phyloP scores from a whole-genome alignment of 2,888 invertebrate species.

The Torymus aiolomorphi region DNA sequence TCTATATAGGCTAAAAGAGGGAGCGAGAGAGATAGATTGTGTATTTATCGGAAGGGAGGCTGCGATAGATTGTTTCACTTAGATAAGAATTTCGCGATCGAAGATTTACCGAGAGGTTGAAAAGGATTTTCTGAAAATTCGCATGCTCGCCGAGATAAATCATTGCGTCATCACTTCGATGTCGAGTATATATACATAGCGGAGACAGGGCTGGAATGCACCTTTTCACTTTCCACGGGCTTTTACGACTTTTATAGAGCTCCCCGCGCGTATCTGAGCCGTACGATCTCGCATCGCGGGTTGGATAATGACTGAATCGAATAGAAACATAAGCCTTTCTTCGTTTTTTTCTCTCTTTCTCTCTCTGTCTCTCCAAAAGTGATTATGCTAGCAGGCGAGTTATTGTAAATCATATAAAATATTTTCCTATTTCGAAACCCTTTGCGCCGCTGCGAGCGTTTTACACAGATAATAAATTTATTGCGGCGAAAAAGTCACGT shows the following conservation, averaged over 20 bases:
- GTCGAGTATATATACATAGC: neutral
- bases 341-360: slow-evolving; percentile 9
- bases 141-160: neutral
- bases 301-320: slow-evolving; percentile 12
- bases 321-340: slow-evolving; percentile 48
- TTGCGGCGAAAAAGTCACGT: slow-evolving; percentile 32
- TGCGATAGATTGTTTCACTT: slow-evolving; percentile 33
- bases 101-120: slow-evolving; percentile 7
- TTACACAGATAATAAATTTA: slow-evolving; percentile 38
- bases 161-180: slow-evolving; percentile 1
- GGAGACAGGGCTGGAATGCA: slow-evolving; percentile 21
- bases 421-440: slow-evolving; percentile 43
- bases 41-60: slow-evolving; percentile 23
- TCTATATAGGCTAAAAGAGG: neutral
- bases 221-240: slow-evolving; percentile 38
- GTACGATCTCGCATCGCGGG: slow-evolving; percentile 16
- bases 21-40: neutral
- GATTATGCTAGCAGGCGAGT: neutral
- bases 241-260: slow-evolving; percentile 27
- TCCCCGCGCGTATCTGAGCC: slow-evolving; percentile 7
- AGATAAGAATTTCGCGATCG: slow-evolving; percentile 5
- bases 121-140: slow-evolving; percentile 16
- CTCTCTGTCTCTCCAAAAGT: neutral
- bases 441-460: neutral
- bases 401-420: slow-evolving; percentile 31